These are phyloP conservation scores for Pinctada fucata DNA, from an alignment of 2,888 invertebrate genomes.

Conservation along the genomic window DNA sequence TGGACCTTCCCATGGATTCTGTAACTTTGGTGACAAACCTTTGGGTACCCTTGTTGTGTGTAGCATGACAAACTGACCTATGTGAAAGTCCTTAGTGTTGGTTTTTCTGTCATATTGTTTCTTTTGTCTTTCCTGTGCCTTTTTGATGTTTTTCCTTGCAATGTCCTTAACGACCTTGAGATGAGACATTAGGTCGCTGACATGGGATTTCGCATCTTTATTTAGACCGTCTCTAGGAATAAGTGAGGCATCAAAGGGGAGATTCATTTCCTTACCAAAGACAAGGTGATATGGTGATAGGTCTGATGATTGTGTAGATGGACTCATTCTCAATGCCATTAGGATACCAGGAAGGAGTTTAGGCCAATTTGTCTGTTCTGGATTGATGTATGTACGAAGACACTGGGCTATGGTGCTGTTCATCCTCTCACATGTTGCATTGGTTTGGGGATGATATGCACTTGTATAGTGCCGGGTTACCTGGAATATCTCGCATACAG, in stretches of 20 bases:
- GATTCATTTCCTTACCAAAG: conserved; percentile 46
- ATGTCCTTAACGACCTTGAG: conserved; percentile 31
- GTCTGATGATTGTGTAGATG: no score
- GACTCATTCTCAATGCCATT: conserved; percentile 52
- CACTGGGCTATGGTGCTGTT: conserved; percentile 46
- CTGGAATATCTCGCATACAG: conserved; percentile 48
- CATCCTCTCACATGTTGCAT: no score
- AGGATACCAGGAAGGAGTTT: conserved; percentile 43
- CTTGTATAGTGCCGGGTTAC: conserved; percentile 42
- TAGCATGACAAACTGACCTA: no score
- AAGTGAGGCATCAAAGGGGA: conserved; percentile 36
- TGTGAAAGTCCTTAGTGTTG: no score
- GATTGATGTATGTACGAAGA: conserved; percentile 38
- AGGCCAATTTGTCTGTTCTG: no score
- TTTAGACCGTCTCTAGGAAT: conserved; percentile 40
- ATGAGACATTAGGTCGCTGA: conserved; percentile 32
- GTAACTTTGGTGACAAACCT: no score
- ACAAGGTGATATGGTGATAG: conserved; percentile 42
- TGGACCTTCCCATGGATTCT: no score
- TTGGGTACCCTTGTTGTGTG: no score
- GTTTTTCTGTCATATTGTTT: conserved; percentile 30
- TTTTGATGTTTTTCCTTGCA: conserved; percentile 25
- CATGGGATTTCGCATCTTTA: conserved; percentile 37
- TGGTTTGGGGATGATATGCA: no score
- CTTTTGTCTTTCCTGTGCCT: conserved; percentile 29